Percentiles rank a stretch among this genome's conserved stretches.
Evolutionary conservation across 2,888 invertebrate species (phyloP).

Genomic region (Amblyjoppa proteus): DNA sequence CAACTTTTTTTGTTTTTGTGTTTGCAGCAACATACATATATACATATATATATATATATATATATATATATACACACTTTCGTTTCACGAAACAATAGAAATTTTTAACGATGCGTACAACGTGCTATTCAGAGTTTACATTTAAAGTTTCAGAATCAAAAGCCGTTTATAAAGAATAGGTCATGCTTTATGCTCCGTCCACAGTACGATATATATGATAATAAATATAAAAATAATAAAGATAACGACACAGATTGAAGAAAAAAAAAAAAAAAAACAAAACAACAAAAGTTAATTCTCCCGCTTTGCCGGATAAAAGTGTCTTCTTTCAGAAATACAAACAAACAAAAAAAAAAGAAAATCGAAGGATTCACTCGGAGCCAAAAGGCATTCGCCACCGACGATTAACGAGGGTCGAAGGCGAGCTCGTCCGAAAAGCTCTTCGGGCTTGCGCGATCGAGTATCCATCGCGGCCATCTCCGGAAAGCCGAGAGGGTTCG

Average conservation of each 20-base stretch:
- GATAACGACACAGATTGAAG: slow-evolving; percentile 48
- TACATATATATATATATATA: no score
- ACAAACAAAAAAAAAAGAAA: slow-evolving; percentile 22
- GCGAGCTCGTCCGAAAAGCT: slow-evolving; percentile 41
- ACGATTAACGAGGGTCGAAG: neutral
- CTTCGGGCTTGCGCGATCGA: slow-evolving; percentile 25
- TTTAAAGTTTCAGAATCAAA: slow-evolving; percentile 68
- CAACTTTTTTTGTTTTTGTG: neutral
- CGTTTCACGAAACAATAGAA: neutral
- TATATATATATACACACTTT: slow-evolving; percentile 19
- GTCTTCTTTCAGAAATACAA: neutral
- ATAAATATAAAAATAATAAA: slow-evolving; percentile 61
- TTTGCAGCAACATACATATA: slow-evolving; percentile 29
- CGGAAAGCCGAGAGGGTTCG: slow-evolving; percentile 25
- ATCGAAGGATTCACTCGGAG: neutral
- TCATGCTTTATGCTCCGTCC: slow-evolving; percentile 82
- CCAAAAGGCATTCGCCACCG: neutral
- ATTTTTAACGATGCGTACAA: slow-evolving; percentile 31
- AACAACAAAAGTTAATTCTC: neutral
- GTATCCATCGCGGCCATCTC: slow-evolving; percentile 24
- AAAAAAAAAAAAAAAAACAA: slow-evolving; percentile 19
- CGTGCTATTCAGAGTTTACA: slow-evolving; percentile 42
- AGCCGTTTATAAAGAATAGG: slow-evolving; percentile 69
- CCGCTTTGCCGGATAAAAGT: neutral
- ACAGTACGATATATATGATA: slow-evolving; percentile 73